Base-by-base conservation (phyloP, 23 tunicate species). In the Styela clava region DNA sequence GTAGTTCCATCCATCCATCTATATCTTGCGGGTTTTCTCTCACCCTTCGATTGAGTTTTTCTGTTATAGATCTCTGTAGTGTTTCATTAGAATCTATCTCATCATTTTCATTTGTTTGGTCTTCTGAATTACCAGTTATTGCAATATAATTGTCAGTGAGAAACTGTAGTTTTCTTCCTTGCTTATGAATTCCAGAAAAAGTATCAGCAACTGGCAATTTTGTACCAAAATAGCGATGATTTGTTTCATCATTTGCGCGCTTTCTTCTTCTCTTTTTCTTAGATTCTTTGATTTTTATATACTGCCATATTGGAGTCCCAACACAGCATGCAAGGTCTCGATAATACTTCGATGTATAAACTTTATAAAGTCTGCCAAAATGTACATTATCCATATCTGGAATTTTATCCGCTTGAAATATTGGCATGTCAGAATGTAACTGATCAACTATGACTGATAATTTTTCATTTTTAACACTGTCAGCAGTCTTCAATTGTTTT, bases 341-440 rank as follows among this genome's bases (percentile, higher is more conserved):
- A 29, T 76, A 76, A 52, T 44, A 91, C 83, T 65, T 86, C 27
- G 97, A 90, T 44, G 78, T 82, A 16, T 23, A 31, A 32, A 91
- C 97, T 69, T 85, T 85, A 35, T 91, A 91, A 1, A 89, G 97
- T 36, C 84, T 85, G 12, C 71, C 62, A 68, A 91, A 91, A 83
- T 91, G 88, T 18, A 91, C 74, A 69, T 91, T 91, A 78, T 91
- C 84, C 36, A 85, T 86, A 52, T 91, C 90, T 24, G 83, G 61
- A n/a, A 26, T 63, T 70, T 69, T 86, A 70, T 91, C 90, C 2
- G 83, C 64, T n/a, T 30, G 23, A 61, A 83, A 83, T 31, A 12
- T 31, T 62, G 61, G 24, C 2, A 2, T 72, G 62, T 56, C 56
- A 31, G 73, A 2, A 22, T 71, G 18, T 21, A 71, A 21, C 34